phyloP scores from a whole-genome alignment of 2,113 vertebrate genomes.

The Chiloscyllium plagiosum region DNA sequence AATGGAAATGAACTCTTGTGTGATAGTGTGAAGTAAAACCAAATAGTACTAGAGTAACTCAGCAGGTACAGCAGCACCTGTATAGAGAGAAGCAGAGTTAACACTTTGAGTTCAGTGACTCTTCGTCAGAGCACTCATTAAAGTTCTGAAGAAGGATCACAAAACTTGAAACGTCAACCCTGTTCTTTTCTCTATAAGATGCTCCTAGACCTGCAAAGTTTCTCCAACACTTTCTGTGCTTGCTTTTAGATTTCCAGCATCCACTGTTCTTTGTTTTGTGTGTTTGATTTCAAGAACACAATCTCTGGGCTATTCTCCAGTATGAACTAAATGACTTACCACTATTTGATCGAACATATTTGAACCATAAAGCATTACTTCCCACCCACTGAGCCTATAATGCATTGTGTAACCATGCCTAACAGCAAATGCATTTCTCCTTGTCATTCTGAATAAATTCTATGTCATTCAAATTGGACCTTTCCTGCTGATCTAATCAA shows the following conservation, averaged over 20 bases:
- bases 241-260: too few species aligned
- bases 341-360: not conserved
- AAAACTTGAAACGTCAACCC: too few species aligned
- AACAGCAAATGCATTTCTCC: not conserved
- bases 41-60: too few species aligned
- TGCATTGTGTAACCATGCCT: not conserved
- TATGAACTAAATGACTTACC: not conserved
- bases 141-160: too few species aligned
- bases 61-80: too few species aligned
- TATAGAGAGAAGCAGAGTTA: too few species aligned
- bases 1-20: not conserved
- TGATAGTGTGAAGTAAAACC: not conserved
- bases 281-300: not conserved
- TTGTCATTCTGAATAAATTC: slow-evolving; percentile 20
- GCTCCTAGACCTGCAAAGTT: too few species aligned
- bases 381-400: not conserved
- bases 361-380: not conserved
- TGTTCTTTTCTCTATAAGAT: too few species aligned
- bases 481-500: not conserved
- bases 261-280: too few species aligned
- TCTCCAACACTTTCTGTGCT: too few species aligned
- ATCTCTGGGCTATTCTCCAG: not conserved
- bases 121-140: too few species aligned
- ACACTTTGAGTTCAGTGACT: too few species aligned
- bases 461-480: not conserved